Evolutionary conservation across 2,113 vertebrate species (phyloP), one percentile per base, ranked within the genome.

Genomic region (Chaenogobius annularis): DNA sequence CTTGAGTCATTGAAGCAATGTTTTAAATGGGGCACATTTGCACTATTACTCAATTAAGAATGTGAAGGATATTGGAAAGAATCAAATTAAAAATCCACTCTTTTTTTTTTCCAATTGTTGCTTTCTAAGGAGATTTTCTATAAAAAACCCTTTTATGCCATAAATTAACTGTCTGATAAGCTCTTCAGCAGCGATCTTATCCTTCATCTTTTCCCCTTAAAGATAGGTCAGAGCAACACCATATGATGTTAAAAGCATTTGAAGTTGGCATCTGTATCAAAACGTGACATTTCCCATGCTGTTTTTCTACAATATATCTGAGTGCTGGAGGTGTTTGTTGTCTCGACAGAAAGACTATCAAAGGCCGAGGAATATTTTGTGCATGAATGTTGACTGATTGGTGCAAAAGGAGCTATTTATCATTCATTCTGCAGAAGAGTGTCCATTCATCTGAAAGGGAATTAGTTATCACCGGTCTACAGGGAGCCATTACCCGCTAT

Each of bases 71-170:
- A n/a, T 40, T 63, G 3, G 19, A 40, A 63, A n/a, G 10, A 91
- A 90, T 10, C 84, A 87, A 95, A 94, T 95, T 94, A 94, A 81
- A 89, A 88, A 76, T 88, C 90, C 92, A 91, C 95, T 88, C 70
- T 91, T 91, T 46, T 66, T 31, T 31, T 31, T 26, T 58, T 54
- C 68, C 35, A 72, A 72, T 20, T 67, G 48, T 66, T 68, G 58
- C 59, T 83, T 65, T 69, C 67, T 63, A 69, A 74, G 66, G 72
- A 55, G 52, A 73, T n/a, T 61, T 63, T 65, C 73, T 52, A 75
- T 31, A 47, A 79, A 47, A 79, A 76, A 17, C 69, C 50, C 35
- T 77, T 69, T 48, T 35, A 7, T 82, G 76, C 69, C 70, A 78
- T 79, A 71, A 87, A 84, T 89, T 85, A 80, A 85, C 74, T 83